phyloP scores from a whole-genome alignment of 2,797 vertebrate species.

The Discoglossus pictus region DNA sequence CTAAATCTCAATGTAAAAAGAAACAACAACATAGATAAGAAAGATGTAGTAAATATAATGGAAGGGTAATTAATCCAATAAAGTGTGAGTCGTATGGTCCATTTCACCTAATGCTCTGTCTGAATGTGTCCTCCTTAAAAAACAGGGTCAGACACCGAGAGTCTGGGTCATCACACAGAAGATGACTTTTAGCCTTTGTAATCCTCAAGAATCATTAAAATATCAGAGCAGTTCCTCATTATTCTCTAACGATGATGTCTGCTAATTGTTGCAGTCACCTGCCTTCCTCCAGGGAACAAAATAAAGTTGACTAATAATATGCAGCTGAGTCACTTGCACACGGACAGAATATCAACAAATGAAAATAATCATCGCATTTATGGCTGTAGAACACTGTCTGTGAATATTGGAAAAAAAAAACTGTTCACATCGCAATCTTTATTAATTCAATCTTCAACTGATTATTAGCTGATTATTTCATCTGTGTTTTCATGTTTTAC shows the following conservation, averaged over 20 bases:
- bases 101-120: too few relatives aligned
- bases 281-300: slow-evolving; percentile 17
- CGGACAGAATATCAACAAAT: slow-evolving; percentile 31
- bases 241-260: slow-evolving; percentile 1
- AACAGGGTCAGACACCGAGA: not conserved
- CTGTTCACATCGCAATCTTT: slow-evolving; percentile 1
- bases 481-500: slow-evolving; percentile 19
- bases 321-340: slow-evolving; percentile 21
- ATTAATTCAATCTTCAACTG: slow-evolving; percentile 1
- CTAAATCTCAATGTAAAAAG: too few relatives aligned
- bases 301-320: slow-evolving; percentile 31
- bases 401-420: slow-evolving; percentile 3
- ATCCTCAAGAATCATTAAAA: not conserved
- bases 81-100: too few relatives aligned
- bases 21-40: not conserved
- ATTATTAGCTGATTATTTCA: slow-evolving; percentile 27
- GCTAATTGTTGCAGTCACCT: slow-evolving; percentile 17
- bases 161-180: not conserved
- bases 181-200: not conserved
- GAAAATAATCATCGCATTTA: slow-evolving; percentile 20
- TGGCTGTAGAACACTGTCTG: not conserved
- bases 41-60: not conserved
- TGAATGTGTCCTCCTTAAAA: not conserved
- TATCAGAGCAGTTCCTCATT: not conserved
- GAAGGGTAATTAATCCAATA: not conserved